phyloP scores from a whole-genome alignment of 2,888 invertebrate species.

The Plagodis pulveraria region DNA sequence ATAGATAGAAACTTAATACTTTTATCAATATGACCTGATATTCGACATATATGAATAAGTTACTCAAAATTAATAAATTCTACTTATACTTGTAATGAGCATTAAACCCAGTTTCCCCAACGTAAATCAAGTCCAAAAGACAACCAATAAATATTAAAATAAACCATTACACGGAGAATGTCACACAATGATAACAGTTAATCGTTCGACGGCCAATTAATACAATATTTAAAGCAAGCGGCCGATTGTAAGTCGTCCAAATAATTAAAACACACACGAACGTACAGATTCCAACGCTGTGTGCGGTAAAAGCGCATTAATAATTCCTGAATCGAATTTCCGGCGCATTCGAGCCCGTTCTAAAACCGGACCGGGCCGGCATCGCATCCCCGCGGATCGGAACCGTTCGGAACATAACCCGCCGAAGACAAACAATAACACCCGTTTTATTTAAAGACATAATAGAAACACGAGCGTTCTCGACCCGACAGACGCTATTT shows the following conservation, averaged over 20 bases:
- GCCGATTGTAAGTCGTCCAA: slow-evolving; percentile 24
- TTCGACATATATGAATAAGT: too few species aligned
- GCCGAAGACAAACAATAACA: slow-evolving; percentile 13
- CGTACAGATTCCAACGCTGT: slow-evolving; percentile 23
- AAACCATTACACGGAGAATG: slow-evolving; percentile 29
- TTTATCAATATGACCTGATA: not conserved
- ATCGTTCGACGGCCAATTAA: slow-evolving; percentile 33
- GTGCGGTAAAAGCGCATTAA: slow-evolving; percentile 32
- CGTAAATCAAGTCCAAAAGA: slow-evolving; percentile 11
- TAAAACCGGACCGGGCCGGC: slow-evolving; percentile 4
- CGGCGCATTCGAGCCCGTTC: slow-evolving; percentile 15
- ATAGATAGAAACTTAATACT: too few species aligned
- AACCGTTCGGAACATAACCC: slow-evolving; percentile 4
- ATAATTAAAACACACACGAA: slow-evolving; percentile 34
- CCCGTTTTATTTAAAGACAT: slow-evolving; percentile 11
- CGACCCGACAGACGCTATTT: slow-evolving; percentile 3
- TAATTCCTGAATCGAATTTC: slow-evolving; percentile 45
- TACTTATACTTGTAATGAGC: slow-evolving; percentile 1
- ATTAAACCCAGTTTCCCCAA: slow-evolving; percentile 3
- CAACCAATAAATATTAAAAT: slow-evolving; percentile 29
- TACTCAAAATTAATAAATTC: too few species aligned
- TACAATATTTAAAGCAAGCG: slow-evolving; percentile 35
- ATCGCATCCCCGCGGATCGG: not conserved
- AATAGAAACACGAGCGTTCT: not conserved
- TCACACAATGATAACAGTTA: slow-evolving; percentile 32